Conservation (phyloP, 2,797 vertebrate species). For the Coregonus sp. region DNA sequence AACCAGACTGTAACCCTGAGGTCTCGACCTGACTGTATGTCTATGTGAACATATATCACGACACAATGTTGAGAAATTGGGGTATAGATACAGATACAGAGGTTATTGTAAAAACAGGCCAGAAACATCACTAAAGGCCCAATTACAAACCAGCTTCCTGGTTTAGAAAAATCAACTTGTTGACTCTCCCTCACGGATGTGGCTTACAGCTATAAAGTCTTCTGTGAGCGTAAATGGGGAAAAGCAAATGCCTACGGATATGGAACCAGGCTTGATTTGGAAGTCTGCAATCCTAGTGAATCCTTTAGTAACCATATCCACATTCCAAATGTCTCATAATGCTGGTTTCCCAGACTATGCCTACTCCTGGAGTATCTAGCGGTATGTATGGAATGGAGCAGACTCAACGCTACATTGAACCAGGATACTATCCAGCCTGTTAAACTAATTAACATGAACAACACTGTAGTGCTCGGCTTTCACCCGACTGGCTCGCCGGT, state of each 20-base stretch:
- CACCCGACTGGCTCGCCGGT: slow-evolving; percentile 52
- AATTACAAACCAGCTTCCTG: not conserved
- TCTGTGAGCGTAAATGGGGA: not conserved
- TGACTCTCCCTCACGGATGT: not conserved
- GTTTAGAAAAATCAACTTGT: not conserved
- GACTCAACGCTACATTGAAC: not conserved
- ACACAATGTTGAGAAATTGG: not conserved
- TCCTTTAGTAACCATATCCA: not conserved
- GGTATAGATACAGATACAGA: not conserved
- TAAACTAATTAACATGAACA: slow-evolving; percentile 36
- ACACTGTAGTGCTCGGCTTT: slow-evolving; percentile 38
- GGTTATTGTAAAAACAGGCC: not conserved
- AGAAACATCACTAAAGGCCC: not conserved
- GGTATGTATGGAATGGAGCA: not conserved
- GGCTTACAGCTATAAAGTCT: not conserved
- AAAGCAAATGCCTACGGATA: not conserved
- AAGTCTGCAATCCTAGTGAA: not conserved
- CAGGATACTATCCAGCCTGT: slow-evolving; percentile 24
- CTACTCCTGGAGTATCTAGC: not conserved
- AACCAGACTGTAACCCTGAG: not conserved
- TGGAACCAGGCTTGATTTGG: not conserved
- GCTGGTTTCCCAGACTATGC: too few relatives aligned
- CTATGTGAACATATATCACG: too few relatives aligned
- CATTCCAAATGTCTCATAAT: not conserved
- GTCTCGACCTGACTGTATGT: not conserved